These are phyloP conservation scores for Lasioglossum oenotherae DNA, from an alignment of 2,888 invertebrate genomes.

Conservation along the genomic window DNA sequence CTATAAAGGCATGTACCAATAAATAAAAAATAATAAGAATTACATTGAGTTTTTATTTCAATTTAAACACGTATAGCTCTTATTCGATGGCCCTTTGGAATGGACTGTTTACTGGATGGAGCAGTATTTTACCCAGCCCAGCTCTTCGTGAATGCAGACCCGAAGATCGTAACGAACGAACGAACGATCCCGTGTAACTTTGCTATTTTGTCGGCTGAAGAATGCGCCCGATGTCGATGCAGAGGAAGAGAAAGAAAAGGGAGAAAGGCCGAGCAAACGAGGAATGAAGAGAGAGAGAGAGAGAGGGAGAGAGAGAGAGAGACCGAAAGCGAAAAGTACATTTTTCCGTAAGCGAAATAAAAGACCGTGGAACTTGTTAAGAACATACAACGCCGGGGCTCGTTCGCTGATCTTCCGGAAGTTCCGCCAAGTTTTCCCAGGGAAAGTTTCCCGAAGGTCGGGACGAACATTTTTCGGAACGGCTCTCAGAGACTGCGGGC, in stretches of 20 bases:
- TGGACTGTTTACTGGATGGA: background rate
- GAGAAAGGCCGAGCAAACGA: background rate
- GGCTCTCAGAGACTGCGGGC: background rate
- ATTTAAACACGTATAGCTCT: background rate
- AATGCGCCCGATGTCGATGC: background rate
- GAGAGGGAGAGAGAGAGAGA: background rate
- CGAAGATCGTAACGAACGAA: constrained; percentile 18
- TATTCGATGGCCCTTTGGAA: background rate
- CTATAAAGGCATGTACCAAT: background rate
- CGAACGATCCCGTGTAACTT: constrained; percentile 16
- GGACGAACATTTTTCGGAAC: constrained; percentile 9
- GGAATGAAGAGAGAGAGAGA: background rate
- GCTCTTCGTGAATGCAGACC: background rate
- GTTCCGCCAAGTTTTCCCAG: constrained; percentile 9
- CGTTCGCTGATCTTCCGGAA: constrained; percentile 22
- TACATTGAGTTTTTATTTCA: background rate
- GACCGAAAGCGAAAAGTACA: background rate
- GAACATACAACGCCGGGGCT: constrained; percentile 35
- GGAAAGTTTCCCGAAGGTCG: constrained; percentile 41
- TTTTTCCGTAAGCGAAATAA: constrained; percentile 38
- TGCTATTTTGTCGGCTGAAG: background rate
- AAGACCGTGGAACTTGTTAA: constrained; percentile 48
- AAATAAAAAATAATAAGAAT: background rate
- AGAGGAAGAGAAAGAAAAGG: no score
- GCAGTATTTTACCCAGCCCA: background rate